Conservation (phyloP, 2,113 vertebrate genomes). For the Monarcha castaneiventris region DNA sequence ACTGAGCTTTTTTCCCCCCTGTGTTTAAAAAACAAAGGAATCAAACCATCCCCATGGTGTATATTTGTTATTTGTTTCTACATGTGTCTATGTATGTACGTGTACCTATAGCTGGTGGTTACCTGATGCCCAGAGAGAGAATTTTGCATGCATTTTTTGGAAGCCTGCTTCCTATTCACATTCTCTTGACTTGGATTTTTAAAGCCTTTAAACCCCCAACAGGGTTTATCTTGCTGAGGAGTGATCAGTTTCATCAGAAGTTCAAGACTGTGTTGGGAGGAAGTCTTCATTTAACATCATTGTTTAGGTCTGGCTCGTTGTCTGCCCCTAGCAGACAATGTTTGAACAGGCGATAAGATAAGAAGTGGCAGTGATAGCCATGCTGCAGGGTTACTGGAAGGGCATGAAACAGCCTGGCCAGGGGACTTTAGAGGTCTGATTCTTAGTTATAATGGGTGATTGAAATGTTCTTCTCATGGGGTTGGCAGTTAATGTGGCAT, state of each 20-base stretch:
- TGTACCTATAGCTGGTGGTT: neutral
- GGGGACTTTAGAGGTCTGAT: neutral
- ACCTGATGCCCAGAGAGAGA: neutral
- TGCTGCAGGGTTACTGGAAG: slow-evolving; percentile 55
- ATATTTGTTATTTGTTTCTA: neutral
- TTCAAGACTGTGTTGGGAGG: slow-evolving; percentile 7
- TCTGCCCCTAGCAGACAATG: neutral
- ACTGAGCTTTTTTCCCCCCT: neutral
- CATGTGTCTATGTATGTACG: fast-evolving
- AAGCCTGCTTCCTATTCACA: neutral
- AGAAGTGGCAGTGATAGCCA: slow-evolving; percentile 53
- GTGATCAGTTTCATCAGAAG: slow-evolving; percentile 4
- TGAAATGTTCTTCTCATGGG: slow-evolving; percentile 34
- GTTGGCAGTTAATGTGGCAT: slow-evolving; percentile 53
- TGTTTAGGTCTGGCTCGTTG: slow-evolving; percentile 39
- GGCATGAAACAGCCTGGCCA: slow-evolving; percentile 37
- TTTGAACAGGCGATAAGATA: slow-evolving; percentile 39
- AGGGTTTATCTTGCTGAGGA: neutral
- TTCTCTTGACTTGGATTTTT: neutral
- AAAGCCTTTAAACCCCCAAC: neutral
- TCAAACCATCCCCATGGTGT: neutral
- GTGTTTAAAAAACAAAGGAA: neutral
- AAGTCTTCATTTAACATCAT: slow-evolving; percentile 37
- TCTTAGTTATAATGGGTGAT: slow-evolving; percentile 30
- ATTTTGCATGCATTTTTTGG: neutral